Conservation (phyloP, 2,797 vertebrate species). For the Sciurus vulgaris region DNA sequence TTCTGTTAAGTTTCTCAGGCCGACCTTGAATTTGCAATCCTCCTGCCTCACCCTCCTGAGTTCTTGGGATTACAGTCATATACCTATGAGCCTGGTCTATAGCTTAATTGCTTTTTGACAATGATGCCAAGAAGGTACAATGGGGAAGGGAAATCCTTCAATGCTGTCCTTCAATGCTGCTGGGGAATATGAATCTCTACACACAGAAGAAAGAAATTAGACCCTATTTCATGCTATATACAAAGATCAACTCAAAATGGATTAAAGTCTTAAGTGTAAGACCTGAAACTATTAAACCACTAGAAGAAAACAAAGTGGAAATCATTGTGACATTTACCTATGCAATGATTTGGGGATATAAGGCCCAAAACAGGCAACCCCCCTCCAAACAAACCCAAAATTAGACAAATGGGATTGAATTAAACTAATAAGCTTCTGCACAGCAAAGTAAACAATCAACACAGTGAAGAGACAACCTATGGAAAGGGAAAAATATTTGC, state of each 20-base stretch:
- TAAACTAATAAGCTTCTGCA: neutral
- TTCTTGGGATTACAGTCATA: too few species aligned
- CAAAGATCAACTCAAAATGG: neutral
- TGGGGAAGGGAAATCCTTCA: neutral
- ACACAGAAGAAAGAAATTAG: neutral
- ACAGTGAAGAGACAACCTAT: too few species aligned
- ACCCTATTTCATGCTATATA: neutral
- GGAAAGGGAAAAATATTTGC: neutral
- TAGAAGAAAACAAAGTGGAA: neutral
- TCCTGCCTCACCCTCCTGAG: too few species aligned
- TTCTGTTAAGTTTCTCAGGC: too few species aligned
- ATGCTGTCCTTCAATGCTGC: neutral
- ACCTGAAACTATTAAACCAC: neutral
- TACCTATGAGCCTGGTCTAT: too few species aligned
- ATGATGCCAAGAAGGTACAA: neutral
- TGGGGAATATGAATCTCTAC: neutral
- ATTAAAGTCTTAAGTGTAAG: neutral
- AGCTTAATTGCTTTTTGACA: neutral
- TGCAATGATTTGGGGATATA: neutral
- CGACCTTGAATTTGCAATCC: too few species aligned
- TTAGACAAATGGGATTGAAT: neutral
- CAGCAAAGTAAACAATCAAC: neutral
- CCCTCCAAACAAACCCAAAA: neutral
- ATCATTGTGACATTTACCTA: neutral
- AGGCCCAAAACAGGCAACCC: neutral